phyloP scores from a whole-genome alignment of 2,797 vertebrate genomes.

The Botia kubotai region DNA sequence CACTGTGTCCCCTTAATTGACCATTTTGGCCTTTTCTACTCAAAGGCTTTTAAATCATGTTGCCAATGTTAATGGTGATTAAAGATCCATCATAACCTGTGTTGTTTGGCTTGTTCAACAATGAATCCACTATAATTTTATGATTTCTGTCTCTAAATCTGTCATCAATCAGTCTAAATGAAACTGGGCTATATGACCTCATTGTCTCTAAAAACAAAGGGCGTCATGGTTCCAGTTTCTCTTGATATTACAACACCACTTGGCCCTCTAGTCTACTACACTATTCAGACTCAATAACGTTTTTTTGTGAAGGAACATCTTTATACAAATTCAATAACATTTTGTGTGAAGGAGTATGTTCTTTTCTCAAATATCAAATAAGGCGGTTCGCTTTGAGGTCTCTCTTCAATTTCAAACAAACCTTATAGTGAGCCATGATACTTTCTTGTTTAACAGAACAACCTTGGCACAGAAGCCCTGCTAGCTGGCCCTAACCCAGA shows the following conservation, averaged over 20 bases:
- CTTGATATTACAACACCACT: constrained; percentile 4
- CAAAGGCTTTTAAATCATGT: constrained; percentile 6
- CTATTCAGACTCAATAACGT: background rate
- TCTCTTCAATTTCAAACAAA: constrained; percentile 46
- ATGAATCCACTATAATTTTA: constrained; percentile 30
- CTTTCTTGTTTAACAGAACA: constrained; percentile 49
- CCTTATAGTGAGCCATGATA: constrained; percentile 48
- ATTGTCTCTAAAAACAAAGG: constrained; percentile 41
- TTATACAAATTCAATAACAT: background rate
- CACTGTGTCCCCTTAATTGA: constrained; percentile 14
- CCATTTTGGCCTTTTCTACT: constrained; percentile 14
- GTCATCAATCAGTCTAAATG: constrained; percentile 27
- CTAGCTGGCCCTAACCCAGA: constrained; percentile 36
- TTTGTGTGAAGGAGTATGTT: constrained; percentile 17
- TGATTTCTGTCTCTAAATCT: constrained; percentile 22
- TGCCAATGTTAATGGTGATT: constrained; percentile 10
- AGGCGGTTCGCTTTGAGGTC: constrained; percentile 17
- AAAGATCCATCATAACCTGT: constrained; percentile 39
- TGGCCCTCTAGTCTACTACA: background rate
- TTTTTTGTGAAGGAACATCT: constrained; percentile 22
- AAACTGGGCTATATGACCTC: constrained; percentile 29
- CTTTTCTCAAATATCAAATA: constrained; percentile 32
- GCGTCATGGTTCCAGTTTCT: constrained; percentile 1
- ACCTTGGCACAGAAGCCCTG: constrained; percentile 43
- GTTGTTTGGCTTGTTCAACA: constrained; percentile 39